Conservation (phyloP, 2,113 vertebrate genomes). For the Myrmophylax atrothorax region DNA sequence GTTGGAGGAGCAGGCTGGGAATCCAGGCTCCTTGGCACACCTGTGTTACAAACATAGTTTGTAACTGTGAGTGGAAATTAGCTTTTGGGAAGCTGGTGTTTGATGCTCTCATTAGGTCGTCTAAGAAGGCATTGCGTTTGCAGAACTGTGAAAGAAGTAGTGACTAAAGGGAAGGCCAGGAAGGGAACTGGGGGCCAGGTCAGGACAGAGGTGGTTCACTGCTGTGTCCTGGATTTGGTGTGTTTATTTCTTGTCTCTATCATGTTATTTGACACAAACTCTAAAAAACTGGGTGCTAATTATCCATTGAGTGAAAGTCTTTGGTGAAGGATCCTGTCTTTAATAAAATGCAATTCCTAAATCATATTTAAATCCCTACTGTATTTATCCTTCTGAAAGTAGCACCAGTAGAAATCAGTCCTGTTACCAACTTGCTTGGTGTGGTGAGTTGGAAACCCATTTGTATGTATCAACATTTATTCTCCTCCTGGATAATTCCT, state of each 20-base stretch:
- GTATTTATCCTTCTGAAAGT: neutral
- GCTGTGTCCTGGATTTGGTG: too few relatives aligned
- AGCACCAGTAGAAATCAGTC: neutral
- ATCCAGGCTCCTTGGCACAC: neutral
- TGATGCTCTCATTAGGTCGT: rapidly evolving
- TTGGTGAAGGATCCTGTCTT: neutral
- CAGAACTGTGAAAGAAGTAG: neutral
- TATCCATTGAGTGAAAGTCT: neutral
- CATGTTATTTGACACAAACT: neutral
- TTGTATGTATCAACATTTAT: neutral
- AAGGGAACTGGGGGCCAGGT: neutral
- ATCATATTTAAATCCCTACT: neutral
- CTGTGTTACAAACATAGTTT: rapidly evolving
- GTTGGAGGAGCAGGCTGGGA: neutral
- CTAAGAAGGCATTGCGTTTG: neutral
- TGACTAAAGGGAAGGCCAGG: neutral
- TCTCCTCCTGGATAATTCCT: neutral
- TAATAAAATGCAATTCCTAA: neutral
- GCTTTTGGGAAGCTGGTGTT: neutral
- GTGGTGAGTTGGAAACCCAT: neutral
- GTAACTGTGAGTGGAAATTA: neutral
- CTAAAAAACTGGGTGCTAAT: neutral
- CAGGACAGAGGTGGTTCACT: neutral
- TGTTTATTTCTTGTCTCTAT: neutral
- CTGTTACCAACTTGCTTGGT: neutral